Conservation (phyloP, 2,113 vertebrate species). For the Mesitornis unicolor region DNA sequence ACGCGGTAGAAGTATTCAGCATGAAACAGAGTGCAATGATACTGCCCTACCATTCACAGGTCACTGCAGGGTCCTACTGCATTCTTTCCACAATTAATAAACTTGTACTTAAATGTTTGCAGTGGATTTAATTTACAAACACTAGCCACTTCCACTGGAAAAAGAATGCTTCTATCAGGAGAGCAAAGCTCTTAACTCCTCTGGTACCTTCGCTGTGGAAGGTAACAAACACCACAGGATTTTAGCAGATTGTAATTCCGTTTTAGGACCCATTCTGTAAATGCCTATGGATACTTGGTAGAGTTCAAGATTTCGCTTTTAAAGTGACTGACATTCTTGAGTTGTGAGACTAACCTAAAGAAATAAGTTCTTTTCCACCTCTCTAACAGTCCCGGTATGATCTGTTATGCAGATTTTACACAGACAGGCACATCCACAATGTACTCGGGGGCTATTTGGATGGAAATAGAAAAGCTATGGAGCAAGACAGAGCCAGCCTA, state of each 20-base stretch:
- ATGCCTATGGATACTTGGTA: slow-evolving; percentile 8
- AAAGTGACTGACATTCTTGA: background rate
- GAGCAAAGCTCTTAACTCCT: background rate
- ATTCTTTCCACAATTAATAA: slow-evolving; percentile 12
- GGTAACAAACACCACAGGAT: background rate
- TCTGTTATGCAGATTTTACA: background rate
- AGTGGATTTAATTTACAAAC: slow-evolving; percentile 27
- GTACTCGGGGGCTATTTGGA: slow-evolving; percentile 24
- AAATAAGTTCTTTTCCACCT: background rate
- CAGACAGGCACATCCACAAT: background rate
- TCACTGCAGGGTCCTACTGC: background rate
- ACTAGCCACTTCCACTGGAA: background rate
- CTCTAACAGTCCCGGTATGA: background rate
- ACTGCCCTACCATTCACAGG: background rate
- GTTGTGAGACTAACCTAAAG: slow-evolving; percentile 36
- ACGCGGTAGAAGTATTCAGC: background rate
- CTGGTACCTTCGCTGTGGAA: background rate
- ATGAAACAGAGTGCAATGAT: background rate
- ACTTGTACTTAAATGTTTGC: background rate
- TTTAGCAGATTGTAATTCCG: slow-evolving; percentile 39
- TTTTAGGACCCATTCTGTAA: slow-evolving; percentile 46
- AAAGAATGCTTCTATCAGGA: background rate
- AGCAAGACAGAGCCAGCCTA: slow-evolving; percentile 50
- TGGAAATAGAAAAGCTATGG: slow-evolving; percentile 63
- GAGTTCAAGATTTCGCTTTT: background rate